Evolutionary conservation across 1,140 invertebrate genomes (phyloP), one percentile per base, ranked within the genome.

Genomic region (Proales similis): DNA sequence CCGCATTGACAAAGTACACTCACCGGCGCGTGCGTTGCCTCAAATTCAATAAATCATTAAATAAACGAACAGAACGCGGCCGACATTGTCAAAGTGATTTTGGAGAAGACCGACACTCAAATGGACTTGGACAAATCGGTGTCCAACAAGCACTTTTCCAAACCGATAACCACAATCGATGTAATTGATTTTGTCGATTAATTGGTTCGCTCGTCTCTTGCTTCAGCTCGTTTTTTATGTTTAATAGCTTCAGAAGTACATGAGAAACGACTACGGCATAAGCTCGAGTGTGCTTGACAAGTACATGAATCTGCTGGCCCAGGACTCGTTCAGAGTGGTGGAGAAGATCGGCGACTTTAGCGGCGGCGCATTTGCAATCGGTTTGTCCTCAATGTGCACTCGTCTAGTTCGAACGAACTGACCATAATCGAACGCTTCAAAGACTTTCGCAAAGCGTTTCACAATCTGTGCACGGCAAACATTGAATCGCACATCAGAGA

Each of bases 341-440:
- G 49, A 53, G 42, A 53, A 53, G 42, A 38, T 53, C 6, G 49
- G 49, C 2, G 49, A 53, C 14, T 53, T 53, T 36, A 33, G 49
- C 29, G 49, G 49, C 12, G 49, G 49, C 27, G 49, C 49, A 11
- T 53, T 26, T 32, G 22, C 24, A 1, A 49, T 49, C 38, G 48
- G 48, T 49, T 33, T n/a, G n/a, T n/a, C n/a, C n/a, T n/a, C n/a
- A n/a, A n/a, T n/a, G n/a, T n/a, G n/a, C n/a, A n/a, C n/a, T n/a
- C n/a, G n/a, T n/a, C n/a, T n/a, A n/a, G n/a, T n/a, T n/a, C n/a
- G n/a, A n/a, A n/a, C n/a, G n/a, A n/a, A n/a, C n/a, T n/a, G n/a
- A n/a, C n/a, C n/a, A n/a, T n/a, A n/a, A n/a, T n/a, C n/a, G n/a
- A n/a, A n/a, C n/a, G n/a, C n/a, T n/a, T n/a, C n/a, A n/a, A n/a